phyloP scores from a whole-genome alignment of 23 tunicate genomes.

The Trididemnum nubilum region DNA sequence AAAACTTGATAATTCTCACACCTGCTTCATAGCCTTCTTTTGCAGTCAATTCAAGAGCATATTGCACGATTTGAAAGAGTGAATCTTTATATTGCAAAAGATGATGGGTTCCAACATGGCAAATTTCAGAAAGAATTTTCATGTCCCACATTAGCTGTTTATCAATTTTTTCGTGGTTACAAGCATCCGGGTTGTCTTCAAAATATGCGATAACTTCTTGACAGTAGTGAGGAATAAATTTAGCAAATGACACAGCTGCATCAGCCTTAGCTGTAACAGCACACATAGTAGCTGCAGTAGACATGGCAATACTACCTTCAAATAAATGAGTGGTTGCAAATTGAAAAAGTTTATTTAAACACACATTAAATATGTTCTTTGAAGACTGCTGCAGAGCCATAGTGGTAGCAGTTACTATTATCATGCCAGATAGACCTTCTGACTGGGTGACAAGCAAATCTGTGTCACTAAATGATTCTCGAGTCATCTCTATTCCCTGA shows the following conservation, averaged over 20 bases:
- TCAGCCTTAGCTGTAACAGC: constrained; percentile 64
- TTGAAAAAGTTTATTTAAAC: constrained; percentile 57
- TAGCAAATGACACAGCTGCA: constrained; percentile 46
- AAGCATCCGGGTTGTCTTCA: constrained; percentile 57
- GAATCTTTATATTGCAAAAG: constrained; percentile 44
- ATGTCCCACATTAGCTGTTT: constrained; percentile 85
- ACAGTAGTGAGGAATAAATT: constrained; percentile 74
- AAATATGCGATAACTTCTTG: constrained; percentile 34
- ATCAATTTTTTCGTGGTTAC: constrained; percentile 72
- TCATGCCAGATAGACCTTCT: constrained; percentile 44
- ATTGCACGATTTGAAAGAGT: constrained; percentile 43
- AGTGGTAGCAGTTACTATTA: constrained; percentile 44
- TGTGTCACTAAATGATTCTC: constrained; percentile 27
- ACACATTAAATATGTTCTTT: constrained; percentile 30
- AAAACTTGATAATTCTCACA: constrained; percentile 40
- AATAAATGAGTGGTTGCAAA: constrained; percentile 64
- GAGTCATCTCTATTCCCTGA: constrained; percentile 49
- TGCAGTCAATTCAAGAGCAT: constrained; percentile 39
- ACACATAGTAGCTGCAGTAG: constrained; percentile 33
- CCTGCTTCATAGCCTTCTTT: constrained; percentile 64
- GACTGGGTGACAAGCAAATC: constrained; percentile 25
- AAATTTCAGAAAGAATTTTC: constrained; percentile 52
- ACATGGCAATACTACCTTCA: constrained; percentile 63
- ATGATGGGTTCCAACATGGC: constrained; percentile 41
- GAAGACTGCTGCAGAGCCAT: constrained; percentile 62